Base-by-base conservation (phyloP, 2,797 vertebrate species). In the Pagetopsis macropterus region DNA sequence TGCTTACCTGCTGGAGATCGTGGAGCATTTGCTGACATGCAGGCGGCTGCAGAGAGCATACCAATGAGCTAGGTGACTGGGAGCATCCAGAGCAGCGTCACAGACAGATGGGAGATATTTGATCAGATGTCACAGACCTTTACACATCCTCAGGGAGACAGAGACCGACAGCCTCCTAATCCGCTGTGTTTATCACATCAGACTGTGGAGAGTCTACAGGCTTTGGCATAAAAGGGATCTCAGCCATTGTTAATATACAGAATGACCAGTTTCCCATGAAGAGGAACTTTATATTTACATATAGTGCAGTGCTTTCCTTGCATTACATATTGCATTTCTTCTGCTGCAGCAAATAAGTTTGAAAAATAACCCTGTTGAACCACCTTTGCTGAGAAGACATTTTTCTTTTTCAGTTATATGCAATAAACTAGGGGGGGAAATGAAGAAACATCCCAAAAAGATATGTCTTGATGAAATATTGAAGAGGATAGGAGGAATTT, bases 101-200 rank as follows among this genome's bases (percentile, higher is more conserved):
- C 83, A 71, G 72, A 68, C 89, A 88, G 72, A 86, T 74, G 76
- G 79, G 76, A 69, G 79, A 73, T 86, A 67, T 86, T 86, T 86
- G 82, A 88, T 85, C 72, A 86, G 82, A 31, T 70, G 82, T 70
- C 10, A 21, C 82, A 84, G 84, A 88, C 75, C 82, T 88, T 87
- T 76, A 66, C 62, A 59, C 31, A 50, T 77, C 83, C 61, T 65
- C 41, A 2, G 87, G 62, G 84, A 79, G 54, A 10, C 19, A 3
- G 49, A 72, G 72, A 73, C 58, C 52, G 46, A 46, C 54, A 33
- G 41, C 8, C 41, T 49, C 57, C 68, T 68, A 63, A 73, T 43
- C 67, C 72, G 41, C 55, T 80, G 67, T 65, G 23, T 71, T 57
- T 9, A n/a, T 9, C 43, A 14, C 6, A 13, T 41, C 5, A 37